Evolutionary conservation across 2,797 vertebrate species (phyloP).

Genomic region (Parauchenoglanis ngamensis): DNA sequence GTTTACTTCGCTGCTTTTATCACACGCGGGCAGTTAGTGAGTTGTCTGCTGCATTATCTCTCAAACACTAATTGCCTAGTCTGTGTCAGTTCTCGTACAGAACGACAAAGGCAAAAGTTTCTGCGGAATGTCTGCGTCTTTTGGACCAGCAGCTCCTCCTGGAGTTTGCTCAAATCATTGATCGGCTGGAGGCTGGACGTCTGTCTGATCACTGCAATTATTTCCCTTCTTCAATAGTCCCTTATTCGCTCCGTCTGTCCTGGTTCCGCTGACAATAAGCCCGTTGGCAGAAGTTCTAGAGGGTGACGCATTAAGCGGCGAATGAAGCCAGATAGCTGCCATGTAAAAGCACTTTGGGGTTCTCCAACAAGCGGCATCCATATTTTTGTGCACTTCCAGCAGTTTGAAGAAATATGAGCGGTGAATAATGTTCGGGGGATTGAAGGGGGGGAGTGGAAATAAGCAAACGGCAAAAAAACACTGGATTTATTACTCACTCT

Average conservation of each 20-base stretch:
- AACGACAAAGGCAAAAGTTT: not conserved
- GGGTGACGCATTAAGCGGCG: constrained; percentile 14
- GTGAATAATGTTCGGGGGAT: constrained; percentile 48
- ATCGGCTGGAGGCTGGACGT: not conserved
- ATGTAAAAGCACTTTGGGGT: constrained; percentile 45
- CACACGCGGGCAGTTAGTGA: not conserved
- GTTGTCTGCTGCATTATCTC: constrained; percentile 5
- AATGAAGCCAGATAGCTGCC: constrained; percentile 18
- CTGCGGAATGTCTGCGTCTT: not conserved
- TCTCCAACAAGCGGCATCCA: constrained; percentile 36
- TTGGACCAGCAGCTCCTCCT: not conserved
- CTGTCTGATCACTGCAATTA: not conserved
- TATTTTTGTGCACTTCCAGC: constrained; percentile 45
- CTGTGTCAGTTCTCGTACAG: not conserved
- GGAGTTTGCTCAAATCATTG: not conserved
- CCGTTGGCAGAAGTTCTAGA: not conserved
- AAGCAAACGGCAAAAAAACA: constrained; percentile 43
- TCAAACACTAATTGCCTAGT: constrained; percentile 32
- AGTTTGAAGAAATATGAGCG: constrained; percentile 45
- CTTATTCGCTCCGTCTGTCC: not conserved
- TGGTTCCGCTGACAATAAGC: constrained; percentile 9
- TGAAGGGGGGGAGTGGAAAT: constrained; percentile 34
- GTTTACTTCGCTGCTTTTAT: constrained; percentile 8
- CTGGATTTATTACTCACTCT: constrained; percentile 53
- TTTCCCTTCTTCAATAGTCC: not conserved